Base-by-base conservation (phyloP, 2,797 vertebrate species). In the Perodicticus potto region DNA sequence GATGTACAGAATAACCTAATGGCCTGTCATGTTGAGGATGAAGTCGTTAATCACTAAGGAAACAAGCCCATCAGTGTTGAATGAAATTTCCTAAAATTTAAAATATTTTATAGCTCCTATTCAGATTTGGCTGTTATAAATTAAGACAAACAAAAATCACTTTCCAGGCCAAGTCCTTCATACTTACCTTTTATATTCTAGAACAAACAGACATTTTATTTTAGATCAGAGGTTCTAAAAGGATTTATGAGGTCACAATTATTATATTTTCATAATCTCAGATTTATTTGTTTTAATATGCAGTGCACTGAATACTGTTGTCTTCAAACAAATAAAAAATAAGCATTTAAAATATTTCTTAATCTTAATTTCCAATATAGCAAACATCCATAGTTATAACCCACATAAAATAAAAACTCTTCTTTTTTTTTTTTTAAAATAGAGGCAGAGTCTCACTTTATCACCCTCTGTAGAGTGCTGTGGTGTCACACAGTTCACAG, bases 1-100 rank as follows among this genome's bases (percentile, higher is more conserved):
- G 53, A 70, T 80, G 10, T 45, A 14, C 78, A 74, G 49, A 93
- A 76, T 55, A 86, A 17, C 9, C 69, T 91, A 93, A 82, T 43
- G 82, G 22, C 9, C 59, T 91, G 70, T 83, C 34, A 55, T 82
- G 22, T 81, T 80, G 27, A 86, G 82, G 69, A 91, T 87, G 85
- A 73, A 45, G 80, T 34, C n/a, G 55, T 93, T 93, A 89, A 70
- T 84, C 14, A 61, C 22, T 20, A 86, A 70, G 27, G 45, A 86
- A 82, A 13, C 49, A 93, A 70, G 63, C 23, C 63, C 72, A 70
- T 87, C 61, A 57, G 37, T 61, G 61, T 16, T 83, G 57, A 94
- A 55, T 87, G 88, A 94, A 87, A 55, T 87, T 92, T 86, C 80
- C 83, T 87, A 63, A 83, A 86, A 82, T 82, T 82, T 70, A 76